Evolutionary conservation across 2,113 vertebrate species (phyloP), one percentile per base, ranked within the genome.

Genomic region (Channa maculata): DNA sequence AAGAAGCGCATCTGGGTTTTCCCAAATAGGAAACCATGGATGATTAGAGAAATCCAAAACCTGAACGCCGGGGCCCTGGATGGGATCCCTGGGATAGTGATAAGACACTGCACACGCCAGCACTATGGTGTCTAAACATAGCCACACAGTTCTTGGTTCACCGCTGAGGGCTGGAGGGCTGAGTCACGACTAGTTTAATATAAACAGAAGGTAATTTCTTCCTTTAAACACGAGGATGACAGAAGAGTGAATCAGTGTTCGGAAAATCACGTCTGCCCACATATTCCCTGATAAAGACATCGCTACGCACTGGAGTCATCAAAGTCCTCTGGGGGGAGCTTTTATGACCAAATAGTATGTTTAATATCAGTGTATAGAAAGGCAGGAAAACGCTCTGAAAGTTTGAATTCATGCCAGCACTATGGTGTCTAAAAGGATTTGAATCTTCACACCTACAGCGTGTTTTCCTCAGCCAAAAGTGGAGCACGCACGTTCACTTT

Each of bases 291-390:
- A 50, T 15, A 41, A 69, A 33, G 39, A 48, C 57, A 43, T 74
- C 12, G 11, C 58, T 12, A 24, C 14, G 1, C 11, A 8, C 36
- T 14, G 59, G n/a, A 24, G 24, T 24, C 24, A 24, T 53, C 37
- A 36, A 43, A 65, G 50, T 69, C 68, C 41, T 68, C 61, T 13
- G 45, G 60, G 65, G 66, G 46, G 14, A 58, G 51, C 63, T 67
- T 85, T 87, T 76, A 86, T 71, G 55, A 39, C 61, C 62, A 71
- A 50, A 77, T 75, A 57, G 11, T 3, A 2, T 6, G 38, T 54
- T 34, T 33, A 60, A 70, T 45, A 45, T 12, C 41, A 13, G 39
- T 24, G n/a, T 2, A 7, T 11, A 6, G 53, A 57, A 8, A 53
- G 59, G 63, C 14, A 58, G 39, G 5, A 50, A 3, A 41, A 64